phyloP scores from a whole-genome alignment of 2,888 invertebrate genomes.

The Rosalia funebris region DNA sequence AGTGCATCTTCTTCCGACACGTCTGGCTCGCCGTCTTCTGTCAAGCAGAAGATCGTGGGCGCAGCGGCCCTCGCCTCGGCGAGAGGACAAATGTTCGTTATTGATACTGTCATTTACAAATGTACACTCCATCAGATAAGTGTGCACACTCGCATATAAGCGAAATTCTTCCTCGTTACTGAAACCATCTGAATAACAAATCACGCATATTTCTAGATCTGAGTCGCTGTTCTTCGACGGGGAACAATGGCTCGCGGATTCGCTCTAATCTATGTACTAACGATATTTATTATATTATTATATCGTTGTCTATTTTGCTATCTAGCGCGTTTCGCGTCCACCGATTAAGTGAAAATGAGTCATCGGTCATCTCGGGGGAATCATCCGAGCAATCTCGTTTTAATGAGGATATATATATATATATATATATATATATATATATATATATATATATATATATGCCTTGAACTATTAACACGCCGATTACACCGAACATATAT shows the following conservation, averaged over 20 bases:
- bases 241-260: constrained; percentile 12
- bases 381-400: too few relatives aligned
- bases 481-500: too few relatives aligned
- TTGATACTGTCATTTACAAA: constrained; percentile 58
- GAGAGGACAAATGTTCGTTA: constrained; percentile 58
- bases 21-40: constrained; percentile 34
- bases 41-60: constrained; percentile 44
- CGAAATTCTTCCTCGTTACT: constrained; percentile 46
- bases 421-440: too few relatives aligned
- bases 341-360: too few relatives aligned
- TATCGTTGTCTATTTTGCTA: too few relatives aligned
- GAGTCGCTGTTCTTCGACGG: constrained; percentile 43
- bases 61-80: constrained; percentile 28
- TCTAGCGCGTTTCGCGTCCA: too few relatives aligned
- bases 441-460: too few relatives aligned
- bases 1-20: constrained; percentile 40
- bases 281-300: neutral
- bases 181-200: constrained; percentile 49
- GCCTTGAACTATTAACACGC: too few relatives aligned
- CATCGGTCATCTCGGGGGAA: too few relatives aligned
- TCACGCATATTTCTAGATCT: constrained; percentile 48
- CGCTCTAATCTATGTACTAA: neutral
- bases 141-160: constrained; percentile 44
- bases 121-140: constrained; percentile 45
- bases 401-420: too few relatives aligned